Evolutionary conservation across 2,113 vertebrate genomes (phyloP).

Genomic region (Tupaia chinensis): DNA sequence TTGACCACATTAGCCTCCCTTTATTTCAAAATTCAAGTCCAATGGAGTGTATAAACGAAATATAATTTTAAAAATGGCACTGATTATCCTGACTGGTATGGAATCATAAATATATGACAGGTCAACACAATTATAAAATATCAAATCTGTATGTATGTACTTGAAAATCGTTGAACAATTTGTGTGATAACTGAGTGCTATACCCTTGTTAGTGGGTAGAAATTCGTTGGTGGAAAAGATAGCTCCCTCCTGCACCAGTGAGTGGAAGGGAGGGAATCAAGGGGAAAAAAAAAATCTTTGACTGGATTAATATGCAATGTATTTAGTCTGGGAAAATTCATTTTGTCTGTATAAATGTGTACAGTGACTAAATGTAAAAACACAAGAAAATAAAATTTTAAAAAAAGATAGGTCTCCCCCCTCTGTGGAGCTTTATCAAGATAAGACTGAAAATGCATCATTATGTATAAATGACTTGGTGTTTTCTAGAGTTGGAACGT

Average conservation of each 20-base stretch:
- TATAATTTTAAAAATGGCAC: background rate
- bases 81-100: background rate
- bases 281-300: too few relatives aligned
- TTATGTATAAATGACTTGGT: background rate
- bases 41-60: background rate
- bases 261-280: too few relatives aligned
- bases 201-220: background rate
- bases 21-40: slow-evolving; percentile 10
- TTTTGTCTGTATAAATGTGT: too few relatives aligned
- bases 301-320: too few relatives aligned
- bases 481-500: slow-evolving; percentile 24
- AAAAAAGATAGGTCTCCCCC: too few relatives aligned
- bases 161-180: background rate
- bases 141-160: background rate
- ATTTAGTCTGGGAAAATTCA: too few relatives aligned
- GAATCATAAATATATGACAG: background rate
- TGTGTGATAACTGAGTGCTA: background rate
- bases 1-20: background rate
- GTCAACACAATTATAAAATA: background rate
- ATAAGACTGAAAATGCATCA: background rate
- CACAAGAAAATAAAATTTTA: too few relatives aligned
- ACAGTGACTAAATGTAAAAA: too few relatives aligned
- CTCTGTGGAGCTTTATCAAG: background rate
- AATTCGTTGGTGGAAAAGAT: background rate
- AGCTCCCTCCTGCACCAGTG: too few relatives aligned